phyloP scores from a whole-genome alignment of 2,888 invertebrate genomes.

The Platerodrilus igneus region DNA sequence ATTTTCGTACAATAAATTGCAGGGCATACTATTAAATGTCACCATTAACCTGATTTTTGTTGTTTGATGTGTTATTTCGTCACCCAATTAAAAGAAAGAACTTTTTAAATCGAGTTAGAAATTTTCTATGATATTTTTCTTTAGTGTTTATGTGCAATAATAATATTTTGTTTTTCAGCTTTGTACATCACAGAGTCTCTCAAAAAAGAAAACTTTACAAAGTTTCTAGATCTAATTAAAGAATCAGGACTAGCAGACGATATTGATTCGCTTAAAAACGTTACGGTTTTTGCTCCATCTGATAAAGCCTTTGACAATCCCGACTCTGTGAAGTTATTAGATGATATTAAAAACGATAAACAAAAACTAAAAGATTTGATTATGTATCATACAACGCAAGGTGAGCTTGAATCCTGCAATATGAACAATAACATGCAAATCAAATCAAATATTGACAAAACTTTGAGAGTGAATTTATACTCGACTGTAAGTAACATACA shows the following conservation, averaged over 20 bases:
- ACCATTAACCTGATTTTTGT: too few relatives aligned
- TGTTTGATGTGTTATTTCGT: too few relatives aligned
- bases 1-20: too few relatives aligned
- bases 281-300: constrained; percentile 61
- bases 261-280: constrained; percentile 55
- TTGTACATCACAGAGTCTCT: constrained; percentile 48
- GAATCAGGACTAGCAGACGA: constrained; percentile 53
- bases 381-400: constrained; percentile 58
- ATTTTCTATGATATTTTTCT: neutral
- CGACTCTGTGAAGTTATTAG: constrained; percentile 43
- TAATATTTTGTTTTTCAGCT: constrained; percentile 29
- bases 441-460: constrained; percentile 48
- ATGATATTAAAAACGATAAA: constrained; percentile 43
- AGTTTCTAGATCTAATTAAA: constrained; percentile 54
- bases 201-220: constrained; percentile 57
- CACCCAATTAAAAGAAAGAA: too few relatives aligned
- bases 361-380: constrained; percentile 55
- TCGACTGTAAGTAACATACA: constrained; percentile 49
- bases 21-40: too few relatives aligned
- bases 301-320: constrained; percentile 58
- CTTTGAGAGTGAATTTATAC: constrained; percentile 58
- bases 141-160: neutral
- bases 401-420: constrained; percentile 54
- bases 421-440: constrained; percentile 53
- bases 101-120: too few relatives aligned